phyloP scores from a whole-genome alignment of 2,797 vertebrate species.

The Loriculus beryllinus region DNA sequence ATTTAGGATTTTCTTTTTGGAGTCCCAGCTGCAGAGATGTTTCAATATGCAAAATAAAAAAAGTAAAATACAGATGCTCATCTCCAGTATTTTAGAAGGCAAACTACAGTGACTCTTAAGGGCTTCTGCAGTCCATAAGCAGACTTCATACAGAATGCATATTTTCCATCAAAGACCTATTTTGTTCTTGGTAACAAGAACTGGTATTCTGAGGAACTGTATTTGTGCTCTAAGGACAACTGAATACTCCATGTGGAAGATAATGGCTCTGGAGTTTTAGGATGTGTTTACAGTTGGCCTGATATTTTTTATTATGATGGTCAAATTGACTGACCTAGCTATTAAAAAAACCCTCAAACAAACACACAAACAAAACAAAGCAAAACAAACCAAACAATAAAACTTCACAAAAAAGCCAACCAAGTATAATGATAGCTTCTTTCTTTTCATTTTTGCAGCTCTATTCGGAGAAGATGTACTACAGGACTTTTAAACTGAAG shows the following conservation, averaged over 20 bases:
- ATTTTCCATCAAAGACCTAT: not conserved
- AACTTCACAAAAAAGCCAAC: not conserved
- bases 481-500: not conserved
- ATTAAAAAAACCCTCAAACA: not conserved
- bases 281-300: not conserved
- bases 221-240: not conserved
- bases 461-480: not conserved
- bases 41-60: not conserved
- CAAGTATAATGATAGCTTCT: not conserved
- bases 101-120: not conserved
- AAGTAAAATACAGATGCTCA: not conserved
- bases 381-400: not conserved
- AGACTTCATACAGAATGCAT: not conserved
- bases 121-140: not conserved
- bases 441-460: not conserved
- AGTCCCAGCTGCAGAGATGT: not conserved
- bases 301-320: not conserved
- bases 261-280: not conserved
- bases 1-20: not conserved
- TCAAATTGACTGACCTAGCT: not conserved
- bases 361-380: not conserved
- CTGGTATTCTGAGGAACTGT: not conserved
- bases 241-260: not conserved
- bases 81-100: not conserved
- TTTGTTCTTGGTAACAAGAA: not conserved